Evolutionary conservation across 1,140 invertebrate genomes (phyloP).

Genomic region (Aphelenchoides fujianensis): DNA sequence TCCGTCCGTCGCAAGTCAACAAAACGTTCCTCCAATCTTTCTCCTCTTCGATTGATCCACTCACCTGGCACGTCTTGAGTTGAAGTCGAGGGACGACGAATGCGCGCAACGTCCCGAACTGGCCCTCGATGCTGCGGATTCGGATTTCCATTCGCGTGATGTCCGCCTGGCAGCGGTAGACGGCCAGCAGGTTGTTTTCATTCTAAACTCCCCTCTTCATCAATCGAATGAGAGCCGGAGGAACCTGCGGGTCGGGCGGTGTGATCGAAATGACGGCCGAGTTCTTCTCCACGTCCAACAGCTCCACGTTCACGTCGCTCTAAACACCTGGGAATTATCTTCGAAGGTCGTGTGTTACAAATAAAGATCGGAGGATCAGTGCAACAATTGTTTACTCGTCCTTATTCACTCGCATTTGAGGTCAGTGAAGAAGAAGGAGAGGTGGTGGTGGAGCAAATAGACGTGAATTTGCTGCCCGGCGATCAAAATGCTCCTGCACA

Average conservation of each 20-base stretch:
- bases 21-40: background rate
- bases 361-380: too few species aligned
- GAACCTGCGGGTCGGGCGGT: slow-evolving; percentile 65
- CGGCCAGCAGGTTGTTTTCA: slow-evolving; percentile 75
- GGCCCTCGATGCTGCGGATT: slow-evolving; percentile 75
- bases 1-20: too few species aligned
- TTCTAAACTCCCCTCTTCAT: slow-evolving; percentile 32
- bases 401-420: too few species aligned
- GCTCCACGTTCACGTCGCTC: slow-evolving; percentile 76
- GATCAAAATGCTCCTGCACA: too few species aligned
- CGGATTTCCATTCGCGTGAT: slow-evolving; percentile 78
- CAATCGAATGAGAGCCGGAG: slow-evolving; percentile 9
- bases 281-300: slow-evolving; percentile 82
- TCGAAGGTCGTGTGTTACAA: too few species aligned
- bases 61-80: slow-evolving; percentile 73
- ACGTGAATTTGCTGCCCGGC: too few species aligned
- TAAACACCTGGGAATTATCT: too few species aligned
- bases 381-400: too few species aligned
- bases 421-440: too few species aligned
- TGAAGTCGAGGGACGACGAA: slow-evolving; percentile 78
- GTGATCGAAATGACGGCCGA: slow-evolving; percentile 80
- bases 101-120: slow-evolving; percentile 73
- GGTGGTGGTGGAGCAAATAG: too few species aligned
- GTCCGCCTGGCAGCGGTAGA: slow-evolving; percentile 80
- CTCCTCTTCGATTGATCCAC: background rate